Base-by-base conservation (phyloP, 1,140 invertebrate genomes). In the Heliconius nattereri region DNA sequence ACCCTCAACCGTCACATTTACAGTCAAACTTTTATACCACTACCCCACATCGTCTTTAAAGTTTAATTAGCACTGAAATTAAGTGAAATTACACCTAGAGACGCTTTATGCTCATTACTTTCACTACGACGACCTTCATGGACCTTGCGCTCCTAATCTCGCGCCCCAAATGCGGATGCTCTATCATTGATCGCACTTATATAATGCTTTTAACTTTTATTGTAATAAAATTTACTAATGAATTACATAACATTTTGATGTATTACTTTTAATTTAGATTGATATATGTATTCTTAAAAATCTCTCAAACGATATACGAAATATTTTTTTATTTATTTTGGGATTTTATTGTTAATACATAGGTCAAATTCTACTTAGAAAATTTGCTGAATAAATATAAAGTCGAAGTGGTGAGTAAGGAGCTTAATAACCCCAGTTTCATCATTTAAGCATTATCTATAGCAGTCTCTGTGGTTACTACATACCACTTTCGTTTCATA, bases 71-170 rank as follows among this genome's bases (percentile, higher is more conserved):
- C 23, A 57, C 54, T 20, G 13, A 66, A 66, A 66, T 66, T 11
- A 71, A 20, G 16, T 71, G 37, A 32, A 37, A 71, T 66, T 13
- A 26, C 60, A 66, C 40, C 32, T 71, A 32, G 78, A 60, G 19
- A 76, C 82, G 72, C 82, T 78, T n/a, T 52, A 49, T 73, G 77
- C 78, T 78, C 79, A 79, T 78, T 75, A 79, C 72, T 83, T 83
- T 83, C 77, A 81, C 77, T 75, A 66, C 72, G 70, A 66, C 80
- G 82, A 81, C 82, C 82, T 83, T 83, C 82, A 83, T 78, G 80
- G 78, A 77, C 80, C 82, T 81, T 84, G 82, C 75, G 80, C 76
- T 52, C 76, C 70, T 73, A 81, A 75, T 81, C 77, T 75, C 72
- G 73, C 77, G 75, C 80, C 32, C 73, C 60, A 77, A 81, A 74